Evolutionary conservation across 2,888 invertebrate species (phyloP).

Genomic region (Acronicta alni): DNA sequence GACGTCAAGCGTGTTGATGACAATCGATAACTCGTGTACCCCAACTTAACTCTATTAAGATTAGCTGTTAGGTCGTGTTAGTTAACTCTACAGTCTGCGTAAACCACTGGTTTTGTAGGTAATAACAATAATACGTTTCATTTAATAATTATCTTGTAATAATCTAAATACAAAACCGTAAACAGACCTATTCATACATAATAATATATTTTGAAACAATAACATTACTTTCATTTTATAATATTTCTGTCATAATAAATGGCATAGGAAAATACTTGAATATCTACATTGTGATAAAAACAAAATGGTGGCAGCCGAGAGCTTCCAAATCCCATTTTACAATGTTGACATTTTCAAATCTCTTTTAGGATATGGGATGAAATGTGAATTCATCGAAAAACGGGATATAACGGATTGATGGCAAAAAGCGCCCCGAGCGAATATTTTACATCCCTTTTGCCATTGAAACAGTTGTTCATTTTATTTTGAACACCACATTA

Average conservation of each 20-base stretch:
- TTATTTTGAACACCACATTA: slow-evolving; percentile 2
- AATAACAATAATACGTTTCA: no score
- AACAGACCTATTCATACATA: no score
- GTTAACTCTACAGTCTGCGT: no score
- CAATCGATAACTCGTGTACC: slow-evolving; percentile 27
- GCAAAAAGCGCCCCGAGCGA: slow-evolving; percentile 36
- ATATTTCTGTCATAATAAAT: no score
- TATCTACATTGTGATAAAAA: neutral
- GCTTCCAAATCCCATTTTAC: slow-evolving; percentile 59
- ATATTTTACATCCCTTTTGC: slow-evolving; percentile 4
- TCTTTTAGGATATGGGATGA: slow-evolving; percentile 61
- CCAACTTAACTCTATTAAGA: neutral
- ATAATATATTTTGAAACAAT: no score
- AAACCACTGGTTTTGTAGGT: no score
- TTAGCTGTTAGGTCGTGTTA: no score
- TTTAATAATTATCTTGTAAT: no score
- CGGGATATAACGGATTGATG: slow-evolving; percentile 72
- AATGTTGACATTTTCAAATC: slow-evolving; percentile 66
- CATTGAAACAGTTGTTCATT: neutral
- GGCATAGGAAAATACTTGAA: no score
- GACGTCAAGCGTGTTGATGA: slow-evolving; percentile 29
- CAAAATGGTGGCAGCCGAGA: slow-evolving; percentile 11
- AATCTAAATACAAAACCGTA: no score
- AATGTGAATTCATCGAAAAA: slow-evolving; percentile 67
- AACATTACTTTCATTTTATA: no score